phyloP scores from a whole-genome alignment of 2,113 vertebrate genomes.

The Sceloporus tristichus region DNA sequence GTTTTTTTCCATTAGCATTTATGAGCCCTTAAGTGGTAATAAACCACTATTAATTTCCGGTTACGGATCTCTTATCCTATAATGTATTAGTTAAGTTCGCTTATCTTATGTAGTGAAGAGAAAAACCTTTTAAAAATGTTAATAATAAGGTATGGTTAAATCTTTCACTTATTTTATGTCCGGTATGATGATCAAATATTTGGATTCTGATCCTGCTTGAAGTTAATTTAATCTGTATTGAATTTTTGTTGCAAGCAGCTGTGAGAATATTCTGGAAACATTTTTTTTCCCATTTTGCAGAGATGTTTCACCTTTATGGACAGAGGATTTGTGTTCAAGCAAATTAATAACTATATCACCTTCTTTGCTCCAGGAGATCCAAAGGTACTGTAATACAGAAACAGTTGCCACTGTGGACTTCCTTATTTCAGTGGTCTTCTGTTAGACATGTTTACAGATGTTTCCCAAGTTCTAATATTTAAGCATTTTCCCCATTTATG shows the following conservation, averaged over 20 bases:
- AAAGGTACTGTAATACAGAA: slow-evolving; percentile 81
- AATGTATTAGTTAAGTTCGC: background rate
- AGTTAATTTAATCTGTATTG: background rate
- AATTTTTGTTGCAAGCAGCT: background rate
- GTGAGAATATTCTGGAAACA: background rate
- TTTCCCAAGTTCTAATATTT: background rate
- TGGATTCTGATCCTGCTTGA: background rate
- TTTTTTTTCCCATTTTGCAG: slow-evolving; percentile 72
- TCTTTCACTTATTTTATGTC: background rate
- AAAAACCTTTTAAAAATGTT: background rate
- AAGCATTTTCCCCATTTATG: background rate
- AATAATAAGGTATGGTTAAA: background rate
- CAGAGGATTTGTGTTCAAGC: slow-evolving; percentile 96
- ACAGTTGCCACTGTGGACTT: background rate
- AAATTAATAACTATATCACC: slow-evolving; percentile 98
- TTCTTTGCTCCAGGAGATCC: slow-evolving; percentile 95
- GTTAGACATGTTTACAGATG: background rate
- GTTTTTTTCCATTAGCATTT: background rate
- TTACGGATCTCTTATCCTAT: background rate
- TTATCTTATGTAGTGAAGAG: background rate
- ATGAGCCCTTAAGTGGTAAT: background rate
- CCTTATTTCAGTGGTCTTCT: background rate
- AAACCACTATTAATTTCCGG: background rate
- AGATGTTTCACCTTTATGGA: slow-evolving; percentile 99
- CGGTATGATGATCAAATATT: background rate